Evolutionary conservation across 2,888 invertebrate species (phyloP), one percentile per base, ranked within the genome.

Genomic region (Agriopis leucophaearia): DNA sequence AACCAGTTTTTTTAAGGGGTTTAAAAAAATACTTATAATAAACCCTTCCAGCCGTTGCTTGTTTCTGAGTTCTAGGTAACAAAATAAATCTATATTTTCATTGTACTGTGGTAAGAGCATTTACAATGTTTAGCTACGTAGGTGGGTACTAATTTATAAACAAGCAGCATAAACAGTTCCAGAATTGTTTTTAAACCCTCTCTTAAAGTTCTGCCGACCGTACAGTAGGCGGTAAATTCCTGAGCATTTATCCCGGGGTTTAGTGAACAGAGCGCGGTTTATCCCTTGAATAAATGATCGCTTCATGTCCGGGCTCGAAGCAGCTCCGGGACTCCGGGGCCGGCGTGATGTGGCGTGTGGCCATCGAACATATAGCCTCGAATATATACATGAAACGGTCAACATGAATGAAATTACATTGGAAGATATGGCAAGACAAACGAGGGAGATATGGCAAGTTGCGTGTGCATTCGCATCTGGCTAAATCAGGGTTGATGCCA

Each of bases 221-320:
- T 16, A 44, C 42, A 42, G 61, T 48, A 38, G 50, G 63, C 55
- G 59, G 16, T 27, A 60, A 57, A 27, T 42, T 59, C 59, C 35
- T 42, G 15, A 60, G 44, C 70, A 66, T 70, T 54, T 61, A 61
- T 42, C 47, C 45, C 27, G 45, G 27, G 55, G 8, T 42, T 27
- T 40, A 44, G 51, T 66, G 61, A 64, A 57, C 59, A 57, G 59
- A 45, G 51, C 60, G 64, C 60, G 66, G 61, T 58, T 70, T 70
- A 70, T 36, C 64, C 50, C 47, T 27, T 70, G 70, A 66, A 70
- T 70, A 70, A 70, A 64, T 70, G 58, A 70, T 61, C 38, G 38
- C 15, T 16, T 45, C 54, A 35, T 48, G 58, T 59, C 62, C 54
- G 62, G 45, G 2, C 51, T 45, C 56, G 54, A 13, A 16, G 45